phyloP scores from a whole-genome alignment of 1,140 invertebrate species.

The Drosophila bipectinata region DNA sequence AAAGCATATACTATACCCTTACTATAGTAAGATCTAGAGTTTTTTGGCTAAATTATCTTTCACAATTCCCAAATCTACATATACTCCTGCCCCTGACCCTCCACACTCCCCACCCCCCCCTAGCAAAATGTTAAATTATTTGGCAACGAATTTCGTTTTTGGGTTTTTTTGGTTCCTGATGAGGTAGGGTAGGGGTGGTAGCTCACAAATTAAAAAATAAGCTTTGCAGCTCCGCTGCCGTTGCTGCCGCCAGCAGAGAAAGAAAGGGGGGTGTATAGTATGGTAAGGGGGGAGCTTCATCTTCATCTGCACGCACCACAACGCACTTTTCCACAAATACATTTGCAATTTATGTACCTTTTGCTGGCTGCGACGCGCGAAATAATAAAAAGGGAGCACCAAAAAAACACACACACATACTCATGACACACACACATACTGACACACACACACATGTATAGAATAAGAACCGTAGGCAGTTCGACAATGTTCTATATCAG shows the following conservation, averaged over 20 bases:
- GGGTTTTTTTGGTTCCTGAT: too few relatives aligned
- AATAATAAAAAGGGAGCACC: slow-evolving; percentile 59
- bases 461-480: slow-evolving; percentile 34
- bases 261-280: background rate
- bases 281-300: background rate
- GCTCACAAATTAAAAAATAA: slow-evolving; percentile 50
- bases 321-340: slow-evolving; percentile 66
- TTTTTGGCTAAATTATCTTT: slow-evolving; percentile 5
- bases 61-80: background rate
- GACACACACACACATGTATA: slow-evolving; percentile 8
- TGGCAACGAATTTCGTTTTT: slow-evolving; percentile 18
- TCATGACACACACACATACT: slow-evolving; percentile 7
- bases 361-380: slow-evolving; percentile 44
- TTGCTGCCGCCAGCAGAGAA: background rate
- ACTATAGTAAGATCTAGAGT: slow-evolving; percentile 1
- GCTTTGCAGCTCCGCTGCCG: slow-evolving; percentile 14
- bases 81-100: background rate
- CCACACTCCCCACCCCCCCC: background rate
- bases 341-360: slow-evolving; percentile 68
- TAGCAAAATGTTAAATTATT: slow-evolving; percentile 50
- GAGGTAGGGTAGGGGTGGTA: background rate
- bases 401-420: background rate
- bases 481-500: slow-evolving; percentile 54
- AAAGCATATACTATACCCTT: background rate
- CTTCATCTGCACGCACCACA: slow-evolving; percentile 52